A percentile compares a stretch with the other conserved stretches of the same genome.
phyloP scores from a whole-genome alignment of 1,140 invertebrate genomes.

The Myzus persicae region DNA sequence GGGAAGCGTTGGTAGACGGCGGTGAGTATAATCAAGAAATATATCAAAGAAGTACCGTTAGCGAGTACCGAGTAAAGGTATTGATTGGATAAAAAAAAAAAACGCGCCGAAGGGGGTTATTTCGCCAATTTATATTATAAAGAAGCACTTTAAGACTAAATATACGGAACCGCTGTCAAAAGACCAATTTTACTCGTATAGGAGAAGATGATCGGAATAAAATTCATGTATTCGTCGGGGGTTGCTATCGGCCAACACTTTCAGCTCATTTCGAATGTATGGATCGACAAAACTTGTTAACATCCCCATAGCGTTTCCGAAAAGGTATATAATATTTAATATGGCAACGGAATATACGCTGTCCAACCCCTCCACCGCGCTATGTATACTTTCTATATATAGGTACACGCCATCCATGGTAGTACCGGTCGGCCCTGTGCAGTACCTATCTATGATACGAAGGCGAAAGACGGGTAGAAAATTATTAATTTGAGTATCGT shows the following conservation, averaged over 20 bases:
- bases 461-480: background rate
- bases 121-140: constrained; percentile 35
- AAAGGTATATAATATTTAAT: background rate
- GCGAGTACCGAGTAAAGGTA: background rate
- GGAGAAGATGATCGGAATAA: background rate
- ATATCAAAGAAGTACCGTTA: background rate
- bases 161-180: background rate
- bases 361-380: background rate
- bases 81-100: background rate
- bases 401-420: constrained; percentile 42
- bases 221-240: constrained; percentile 46
- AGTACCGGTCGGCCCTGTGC: constrained; percentile 28
- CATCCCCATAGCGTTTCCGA: background rate
- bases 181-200: constrained; percentile 38
- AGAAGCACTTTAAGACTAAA: constrained; percentile 16
- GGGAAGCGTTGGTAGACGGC: background rate
- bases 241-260: constrained; percentile 18
- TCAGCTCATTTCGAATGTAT: constrained; percentile 56
- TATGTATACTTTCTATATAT: background rate
- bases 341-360: background rate
- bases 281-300: constrained; percentile 58
- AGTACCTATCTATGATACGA: background rate
- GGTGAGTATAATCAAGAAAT: background rate
- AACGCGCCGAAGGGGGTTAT: background rate
- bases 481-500: constrained; percentile 56